Evolutionary conservation across 2,113 vertebrate species (phyloP), one percentile per base, ranked within the genome.

Genomic region (Miniopterus natalensis): DNA sequence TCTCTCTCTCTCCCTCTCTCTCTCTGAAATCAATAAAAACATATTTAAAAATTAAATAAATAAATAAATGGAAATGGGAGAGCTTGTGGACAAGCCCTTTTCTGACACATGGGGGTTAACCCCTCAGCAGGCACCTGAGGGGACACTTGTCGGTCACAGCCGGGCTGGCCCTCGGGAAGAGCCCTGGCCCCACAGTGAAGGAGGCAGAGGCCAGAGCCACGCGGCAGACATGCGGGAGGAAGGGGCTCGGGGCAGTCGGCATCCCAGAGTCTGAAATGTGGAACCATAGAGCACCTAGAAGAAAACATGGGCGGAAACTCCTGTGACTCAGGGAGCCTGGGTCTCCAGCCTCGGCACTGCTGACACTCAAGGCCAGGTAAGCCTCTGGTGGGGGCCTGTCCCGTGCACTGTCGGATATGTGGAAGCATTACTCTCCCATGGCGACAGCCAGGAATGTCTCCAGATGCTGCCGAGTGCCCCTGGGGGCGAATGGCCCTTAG

Each of bases 381-480:
- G 36, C 36, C 36, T 36, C 36, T 2, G 36, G 36, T 36, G 36
- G 36, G 36, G 36, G 36, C 36, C 36, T 36, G 36, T 36, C 36
- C 36, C 36, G 36, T 36, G 1, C 1, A 14, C 13, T 3, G 3
- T 1, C 0, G 10, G 15, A 10, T 1, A 8, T 11, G 12, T 27
- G 12, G 45, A 8, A 1, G 5, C 0, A 0, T 6, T 4, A 5
- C 14, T 3, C 11, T 36, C 9, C 7, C 12, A 6, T 6, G 1
- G 47, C 20, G 61, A 61, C 66, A 45, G 12, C 4, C 29, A 47
- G 29, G 42, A 49, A 27, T 13, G 21, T 61, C 71, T 49, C 73
- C 59, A 59, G 47, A 75, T 59, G 23, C 8, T 40, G 51, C 40
- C 49, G 7, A 29, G 47, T 2, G 4, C 57, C 31, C 65, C 36